These are phyloP conservation scores for Neogale vison DNA, from an alignment of 2,113 vertebrate species.

Conservation along the genomic window DNA sequence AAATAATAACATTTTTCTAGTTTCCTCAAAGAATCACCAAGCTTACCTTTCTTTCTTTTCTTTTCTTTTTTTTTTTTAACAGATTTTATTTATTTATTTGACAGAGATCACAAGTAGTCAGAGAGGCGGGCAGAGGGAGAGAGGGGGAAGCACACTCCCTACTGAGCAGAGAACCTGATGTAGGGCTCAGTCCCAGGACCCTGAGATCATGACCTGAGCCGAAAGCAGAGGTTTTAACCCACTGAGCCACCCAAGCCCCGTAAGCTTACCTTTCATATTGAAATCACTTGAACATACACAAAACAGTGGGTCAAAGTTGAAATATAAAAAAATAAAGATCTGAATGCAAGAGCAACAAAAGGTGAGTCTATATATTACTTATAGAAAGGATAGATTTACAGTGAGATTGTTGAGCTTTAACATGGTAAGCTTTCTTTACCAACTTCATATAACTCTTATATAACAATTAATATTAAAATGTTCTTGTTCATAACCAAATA, in stretches of 20 bases:
- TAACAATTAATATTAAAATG: background rate
- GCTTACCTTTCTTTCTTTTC: background rate
- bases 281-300: background rate
- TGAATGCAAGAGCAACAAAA: background rate
- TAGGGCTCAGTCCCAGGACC: no score
- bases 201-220: no score
- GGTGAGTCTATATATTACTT: background rate
- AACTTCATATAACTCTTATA: background rate
- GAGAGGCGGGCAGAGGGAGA: no score
- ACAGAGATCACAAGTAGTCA: no score
- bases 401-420: background rate
- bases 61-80: no score
- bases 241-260: no score
- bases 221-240: no score
- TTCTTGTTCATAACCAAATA: background rate
- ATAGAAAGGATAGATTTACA: background rate
- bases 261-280: background rate
- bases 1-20: background rate
- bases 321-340: constrained; percentile 9
- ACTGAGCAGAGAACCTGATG: no score
- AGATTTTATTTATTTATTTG: no score
- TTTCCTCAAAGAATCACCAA: background rate
- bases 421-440: background rate
- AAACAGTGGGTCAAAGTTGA: background rate
- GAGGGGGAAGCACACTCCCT: no score